These are phyloP conservation scores for Gobiocypris rarus DNA, from an alignment of 2,113 vertebrate species.

Conservation along the genomic window DNA sequence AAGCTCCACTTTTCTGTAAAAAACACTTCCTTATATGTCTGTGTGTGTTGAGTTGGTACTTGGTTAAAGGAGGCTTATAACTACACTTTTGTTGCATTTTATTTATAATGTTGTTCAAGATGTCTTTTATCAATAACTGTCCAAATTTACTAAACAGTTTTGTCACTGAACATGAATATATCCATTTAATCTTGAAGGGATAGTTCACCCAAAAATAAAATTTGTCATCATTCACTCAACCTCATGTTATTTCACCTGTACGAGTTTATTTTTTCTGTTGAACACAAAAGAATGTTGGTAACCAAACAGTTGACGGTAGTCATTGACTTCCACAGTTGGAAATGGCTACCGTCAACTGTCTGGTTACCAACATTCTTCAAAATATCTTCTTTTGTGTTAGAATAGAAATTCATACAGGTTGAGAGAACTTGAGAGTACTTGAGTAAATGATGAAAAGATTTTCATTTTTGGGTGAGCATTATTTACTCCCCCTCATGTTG, in stretches of 20 bases:
- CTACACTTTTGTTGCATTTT: background rate
- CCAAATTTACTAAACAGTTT: background rate
- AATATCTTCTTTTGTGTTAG: too few species aligned
- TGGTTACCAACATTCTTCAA: too few species aligned
- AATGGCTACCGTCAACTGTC: too few species aligned
- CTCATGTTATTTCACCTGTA: background rate
- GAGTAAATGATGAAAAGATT: too few species aligned
- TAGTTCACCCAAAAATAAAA: background rate
- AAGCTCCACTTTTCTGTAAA: background rate
- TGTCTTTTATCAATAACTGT: background rate
- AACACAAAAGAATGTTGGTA: too few species aligned
- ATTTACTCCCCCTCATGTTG: background rate
- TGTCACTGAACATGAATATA: background rate
- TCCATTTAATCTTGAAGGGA: too few species aligned
- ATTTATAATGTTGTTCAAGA: background rate
- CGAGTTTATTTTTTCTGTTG: too few species aligned
- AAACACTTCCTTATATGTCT: background rate
- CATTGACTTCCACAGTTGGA: too few species aligned
- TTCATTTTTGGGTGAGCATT: background rate
- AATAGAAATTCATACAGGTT: too few species aligned
- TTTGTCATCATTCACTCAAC: background rate
- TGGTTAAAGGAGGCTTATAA: background rate
- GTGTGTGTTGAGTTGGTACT: background rate
- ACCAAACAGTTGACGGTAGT: too few species aligned
- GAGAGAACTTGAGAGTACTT: too few species aligned